phyloP scores from a whole-genome alignment of 2,797 vertebrate genomes.

The Lophura swinhoii region DNA sequence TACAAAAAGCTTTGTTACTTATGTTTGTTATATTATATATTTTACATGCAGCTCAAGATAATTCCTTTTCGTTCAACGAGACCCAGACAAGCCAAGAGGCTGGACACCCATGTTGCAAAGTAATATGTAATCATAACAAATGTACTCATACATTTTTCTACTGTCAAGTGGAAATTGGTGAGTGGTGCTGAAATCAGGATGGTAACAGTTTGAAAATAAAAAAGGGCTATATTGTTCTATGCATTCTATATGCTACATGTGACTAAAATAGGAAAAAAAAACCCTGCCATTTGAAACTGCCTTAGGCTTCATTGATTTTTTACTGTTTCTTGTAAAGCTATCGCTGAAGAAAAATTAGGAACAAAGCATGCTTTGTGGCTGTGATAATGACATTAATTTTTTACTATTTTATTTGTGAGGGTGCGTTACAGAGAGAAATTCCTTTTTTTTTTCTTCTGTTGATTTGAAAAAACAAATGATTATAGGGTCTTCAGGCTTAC shows the following conservation, averaged over 20 bases:
- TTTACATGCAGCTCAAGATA: no score
- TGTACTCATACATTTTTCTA: not conserved
- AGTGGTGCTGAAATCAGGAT: not conserved
- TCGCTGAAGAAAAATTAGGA: not conserved
- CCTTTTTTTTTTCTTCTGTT: not conserved
- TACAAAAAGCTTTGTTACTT: no score
- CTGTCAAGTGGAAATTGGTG: not conserved
- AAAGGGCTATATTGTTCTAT: not conserved
- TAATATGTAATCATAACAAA: not conserved
- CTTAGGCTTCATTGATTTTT: not conserved
- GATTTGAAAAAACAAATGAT: not conserved
- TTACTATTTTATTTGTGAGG: not conserved
- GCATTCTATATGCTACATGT: not conserved
- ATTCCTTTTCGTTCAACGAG: no score
- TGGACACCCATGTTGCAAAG: not conserved
- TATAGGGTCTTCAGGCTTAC: not conserved
- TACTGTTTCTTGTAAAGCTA: not conserved
- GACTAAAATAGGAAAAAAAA: not conserved
- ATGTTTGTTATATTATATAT: no score
- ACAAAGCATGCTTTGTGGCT: not conserved
- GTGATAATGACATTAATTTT: not conserved
- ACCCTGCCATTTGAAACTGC: not conserved
- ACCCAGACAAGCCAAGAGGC: no score
- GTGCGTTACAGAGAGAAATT: accelerated
- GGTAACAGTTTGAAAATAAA: not conserved